A percentile compares a stretch with the other conserved stretches of the same genome.
These are phyloP conservation scores for Synanthedon vespiformis DNA, from an alignment of 2,888 invertebrate species.

Conservation along the genomic window DNA sequence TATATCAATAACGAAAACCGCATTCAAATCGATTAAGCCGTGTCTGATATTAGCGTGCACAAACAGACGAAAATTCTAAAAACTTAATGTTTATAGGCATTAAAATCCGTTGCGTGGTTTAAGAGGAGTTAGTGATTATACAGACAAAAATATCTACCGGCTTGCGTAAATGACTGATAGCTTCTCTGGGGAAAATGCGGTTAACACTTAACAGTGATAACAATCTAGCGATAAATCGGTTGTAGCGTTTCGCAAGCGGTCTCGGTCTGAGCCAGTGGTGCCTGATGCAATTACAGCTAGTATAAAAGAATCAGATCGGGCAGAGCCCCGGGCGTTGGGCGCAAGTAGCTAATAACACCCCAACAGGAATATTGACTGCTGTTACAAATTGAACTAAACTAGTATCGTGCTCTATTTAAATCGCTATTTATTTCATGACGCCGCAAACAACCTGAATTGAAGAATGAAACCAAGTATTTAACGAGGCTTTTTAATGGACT, in stretches of 20 bases:
- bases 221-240: constrained; percentile 46
- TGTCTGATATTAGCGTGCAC: too few species aligned
- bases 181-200: constrained; percentile 28
- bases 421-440: constrained; percentile 41
- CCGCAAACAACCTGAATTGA: not conserved
- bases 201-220: constrained; percentile 38
- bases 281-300: constrained; percentile 49
- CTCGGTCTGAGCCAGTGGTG: constrained; percentile 22
- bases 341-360: constrained; percentile 58
- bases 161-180: constrained; percentile 34
- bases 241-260: constrained; percentile 37
- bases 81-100: too few species aligned
- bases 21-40: too few species aligned
- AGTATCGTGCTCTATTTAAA: constrained; percentile 48
- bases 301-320: constrained; percentile 60
- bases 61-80: too few species aligned
- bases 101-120: too few species aligned
- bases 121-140: too few species aligned
- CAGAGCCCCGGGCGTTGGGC: constrained; percentile 42
- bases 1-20: too few species aligned
- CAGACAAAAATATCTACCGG: constrained; percentile 2
- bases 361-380: constrained; percentile 50
- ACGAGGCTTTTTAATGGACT: too few species aligned
- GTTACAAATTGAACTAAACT: constrained; percentile 58
- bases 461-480: not conserved